phyloP scores from a whole-genome alignment of 1,140 invertebrate species.

The Scylla paramamosain region DNA sequence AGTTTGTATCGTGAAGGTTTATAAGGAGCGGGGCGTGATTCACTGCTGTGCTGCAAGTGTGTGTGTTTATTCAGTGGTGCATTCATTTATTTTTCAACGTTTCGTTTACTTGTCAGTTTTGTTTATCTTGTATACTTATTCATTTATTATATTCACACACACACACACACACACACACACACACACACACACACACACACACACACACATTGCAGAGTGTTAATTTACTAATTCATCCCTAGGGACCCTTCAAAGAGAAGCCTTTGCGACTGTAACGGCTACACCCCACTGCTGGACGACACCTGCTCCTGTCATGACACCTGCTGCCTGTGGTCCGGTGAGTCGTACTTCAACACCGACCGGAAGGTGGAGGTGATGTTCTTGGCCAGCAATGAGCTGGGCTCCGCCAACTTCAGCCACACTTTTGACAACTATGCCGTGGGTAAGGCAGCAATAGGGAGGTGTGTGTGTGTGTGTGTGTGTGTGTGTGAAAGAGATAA shows the following conservation, averaged over 20 bases:
- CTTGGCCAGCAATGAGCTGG: not conserved
- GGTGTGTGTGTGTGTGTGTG: not conserved
- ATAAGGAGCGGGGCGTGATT: too few relatives aligned
- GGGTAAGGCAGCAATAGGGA: not conserved
- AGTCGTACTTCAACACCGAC: not conserved
- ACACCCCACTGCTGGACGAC: not conserved
- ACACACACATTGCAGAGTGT: too few relatives aligned
- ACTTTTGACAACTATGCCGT: not conserved
- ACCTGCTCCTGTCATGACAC: not conserved
- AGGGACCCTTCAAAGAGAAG: not conserved
- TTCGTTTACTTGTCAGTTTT: too few relatives aligned
- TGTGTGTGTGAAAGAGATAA: not conserved
- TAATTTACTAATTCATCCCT: not conserved
- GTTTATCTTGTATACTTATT: too few relatives aligned
- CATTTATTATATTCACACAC: too few relatives aligned
- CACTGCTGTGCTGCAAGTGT: too few relatives aligned
- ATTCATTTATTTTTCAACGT: too few relatives aligned
- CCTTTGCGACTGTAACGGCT: not conserved
- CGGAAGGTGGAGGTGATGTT: not conserved
- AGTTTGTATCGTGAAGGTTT: too few relatives aligned
- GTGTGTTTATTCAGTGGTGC: too few relatives aligned
- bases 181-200: too few relatives aligned
- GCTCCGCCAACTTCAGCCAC: not conserved
- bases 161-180: too few relatives aligned
- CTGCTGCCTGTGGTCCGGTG: not conserved